Conservation (phyloP, 2,888 invertebrate species). For the Molorchus minor region DNA sequence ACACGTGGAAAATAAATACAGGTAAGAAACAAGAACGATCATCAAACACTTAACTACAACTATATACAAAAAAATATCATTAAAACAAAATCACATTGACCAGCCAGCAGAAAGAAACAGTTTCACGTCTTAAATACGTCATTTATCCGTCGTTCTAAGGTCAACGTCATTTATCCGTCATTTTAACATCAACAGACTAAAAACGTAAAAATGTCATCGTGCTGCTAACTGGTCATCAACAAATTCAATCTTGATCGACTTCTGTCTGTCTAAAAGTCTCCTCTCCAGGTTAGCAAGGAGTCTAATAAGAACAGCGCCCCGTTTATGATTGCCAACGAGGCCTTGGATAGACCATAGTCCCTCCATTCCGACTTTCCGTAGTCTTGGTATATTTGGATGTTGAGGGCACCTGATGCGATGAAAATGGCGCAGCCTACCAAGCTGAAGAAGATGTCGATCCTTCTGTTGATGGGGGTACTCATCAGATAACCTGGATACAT, state of each 20-base stretch:
- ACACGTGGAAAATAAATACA: conserved; percentile 17
- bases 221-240: too few species aligned
- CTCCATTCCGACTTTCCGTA: conserved; percentile 62
- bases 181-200: too few species aligned
- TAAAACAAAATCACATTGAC: conserved; percentile 11
- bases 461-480: conserved; percentile 77
- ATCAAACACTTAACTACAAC: conserved; percentile 10
- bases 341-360: conserved; percentile 78
- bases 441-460: conserved; percentile 82
- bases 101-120: too few species aligned
- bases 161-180: too few species aligned
- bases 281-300: conserved; percentile 71
- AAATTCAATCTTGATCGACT: too few species aligned
- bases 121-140: too few species aligned
- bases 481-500: conserved; percentile 72
- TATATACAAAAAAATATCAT: conserved; percentile 12
- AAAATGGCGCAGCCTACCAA: conserved; percentile 77
- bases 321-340: conserved; percentile 77
- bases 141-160: too few species aligned
- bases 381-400: conserved; percentile 72
- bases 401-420: conserved; percentile 75
- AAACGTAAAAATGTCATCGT: too few species aligned
- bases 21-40: background rate
- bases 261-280: conserved; percentile 45
- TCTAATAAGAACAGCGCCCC: conserved; percentile 78